Base-by-base conservation (phyloP, 2,888 invertebrate species). In the Cerastis leucographa region DNA sequence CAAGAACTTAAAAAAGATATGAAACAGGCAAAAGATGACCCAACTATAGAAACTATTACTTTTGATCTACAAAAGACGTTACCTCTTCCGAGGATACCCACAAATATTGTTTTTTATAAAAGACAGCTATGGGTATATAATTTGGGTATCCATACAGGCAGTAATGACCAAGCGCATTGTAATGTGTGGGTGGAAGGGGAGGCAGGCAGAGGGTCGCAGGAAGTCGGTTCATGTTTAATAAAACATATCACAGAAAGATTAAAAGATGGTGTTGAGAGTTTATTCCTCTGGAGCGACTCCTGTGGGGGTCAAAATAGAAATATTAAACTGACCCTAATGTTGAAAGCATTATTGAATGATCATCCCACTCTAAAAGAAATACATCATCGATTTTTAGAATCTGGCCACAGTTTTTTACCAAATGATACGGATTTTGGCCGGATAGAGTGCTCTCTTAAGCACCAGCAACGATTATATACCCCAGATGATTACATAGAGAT, bases 31-130 rank as follows among this genome's bases (percentile, higher is more conserved):
- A 70, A 59, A 59, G 59, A 59, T 29, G 44, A 70, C 44, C 44
- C 59, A 8, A 44, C 59, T 3, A 59, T 70, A 59, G 70, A 70
- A 70, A 29, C 22, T 44, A 70, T 59, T 11, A 69, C 69, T 56
- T 69, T 70, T 70, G 59, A 70, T 14, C 44, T 59, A 1, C 59
- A 59, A 44, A 70, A 70, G 4, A 70, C 59, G 12, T 70, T 70
- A 44, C 70, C 70, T 54, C 66, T 87, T 62, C 86, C 86, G 22
- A 62, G 82, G 42, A 85, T 86, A 78, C 85, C 84, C 14, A 87
- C 87, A 14, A 85, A 84, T 80, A 49, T 86, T 66, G 83, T 85
- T 44, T 87, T 85, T 71, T 88, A 89, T 66, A 89, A 88, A 78
- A 77, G 84, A 51, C 88, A 87, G 65, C 76, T 88, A 1, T 84